These are phyloP conservation scores for Cyanoramphus novaezelandiae DNA, from an alignment of 2,113 vertebrate species.

Conservation along the genomic window DNA sequence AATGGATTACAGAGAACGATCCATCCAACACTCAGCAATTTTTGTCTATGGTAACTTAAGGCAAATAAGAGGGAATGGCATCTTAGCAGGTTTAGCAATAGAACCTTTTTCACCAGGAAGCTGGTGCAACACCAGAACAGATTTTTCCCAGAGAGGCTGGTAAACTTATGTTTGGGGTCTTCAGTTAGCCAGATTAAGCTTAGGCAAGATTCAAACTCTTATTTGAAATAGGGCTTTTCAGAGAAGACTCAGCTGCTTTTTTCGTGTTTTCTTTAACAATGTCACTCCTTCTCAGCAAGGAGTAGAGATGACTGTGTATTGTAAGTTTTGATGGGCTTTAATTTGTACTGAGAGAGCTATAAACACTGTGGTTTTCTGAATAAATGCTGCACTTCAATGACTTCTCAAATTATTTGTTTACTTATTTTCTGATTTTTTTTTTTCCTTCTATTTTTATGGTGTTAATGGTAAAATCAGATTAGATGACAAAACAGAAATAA, in stretches of 20 bases:
- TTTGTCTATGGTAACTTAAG: neutral
- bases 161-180: neutral
- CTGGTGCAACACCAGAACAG: neutral
- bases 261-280: neutral
- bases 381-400: neutral
- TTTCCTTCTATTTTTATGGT: neutral
- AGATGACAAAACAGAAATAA: neutral
- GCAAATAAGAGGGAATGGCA: neutral
- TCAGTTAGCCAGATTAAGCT: neutral
- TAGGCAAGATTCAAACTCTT: neutral
- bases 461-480: neutral
- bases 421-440: neutral
- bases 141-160: neutral
- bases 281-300: neutral
- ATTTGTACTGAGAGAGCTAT: neutral
- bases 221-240: neutral
- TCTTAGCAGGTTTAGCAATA: neutral
- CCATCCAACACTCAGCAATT: neutral
- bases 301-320: neutral
- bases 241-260: neutral
- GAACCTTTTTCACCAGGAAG: neutral
- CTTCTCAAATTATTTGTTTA: neutral
- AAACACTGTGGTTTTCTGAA: neutral
- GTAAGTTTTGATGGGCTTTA: neutral
- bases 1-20: neutral